Base-by-base conservation (phyloP, 1,140 invertebrate species). In the Drosophila truncata region DNA sequence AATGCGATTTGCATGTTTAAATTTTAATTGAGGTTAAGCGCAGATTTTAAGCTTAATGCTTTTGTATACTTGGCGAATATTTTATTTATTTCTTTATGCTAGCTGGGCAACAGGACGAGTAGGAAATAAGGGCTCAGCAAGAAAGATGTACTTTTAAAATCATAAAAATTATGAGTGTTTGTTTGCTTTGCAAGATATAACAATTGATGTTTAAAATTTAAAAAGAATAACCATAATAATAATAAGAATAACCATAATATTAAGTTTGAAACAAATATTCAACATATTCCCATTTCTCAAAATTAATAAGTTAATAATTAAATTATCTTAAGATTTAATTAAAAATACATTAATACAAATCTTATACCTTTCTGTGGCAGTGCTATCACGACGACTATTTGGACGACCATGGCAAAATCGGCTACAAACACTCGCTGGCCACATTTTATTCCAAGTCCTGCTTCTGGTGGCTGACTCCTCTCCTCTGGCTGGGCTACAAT, bases 401-500 rank as follows among this genome's bases (percentile, higher is more conserved):
- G 37, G 91, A 92, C 29, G 83, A 92, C n/a, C 82, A 82, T 60
- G 88, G 82, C 5, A 80, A 71, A 46, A 92, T 93, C 27, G 91
- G 91, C 9, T 95, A 95, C 63, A 93, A 94, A 69, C 95, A 96
- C 71, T 93, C 94, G 14, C 92, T 94, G 60, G 94, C 94, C 7
- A 95, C 95, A 82, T 95, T 96, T 59, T 95, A 95, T 67, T 96
- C 96, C 0, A 96, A 95, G 92, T 94, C 95, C 41, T 95, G 95
- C 16, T 98, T 97, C 91, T 96, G 95, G 92, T 98, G 97, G 97
- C 91, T 97, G 25, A 95, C 95, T 46, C 93, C 94, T 6, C 91
- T 97, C 4, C 87, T 98, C 4, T 93, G 94, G 65, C 93, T 94
- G 67, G 96, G 96, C 27, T 97, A 95, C 86, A 93, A 93, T 47